phyloP scores from a whole-genome alignment of 2,113 vertebrate genomes.

The Prinia subflava region DNA sequence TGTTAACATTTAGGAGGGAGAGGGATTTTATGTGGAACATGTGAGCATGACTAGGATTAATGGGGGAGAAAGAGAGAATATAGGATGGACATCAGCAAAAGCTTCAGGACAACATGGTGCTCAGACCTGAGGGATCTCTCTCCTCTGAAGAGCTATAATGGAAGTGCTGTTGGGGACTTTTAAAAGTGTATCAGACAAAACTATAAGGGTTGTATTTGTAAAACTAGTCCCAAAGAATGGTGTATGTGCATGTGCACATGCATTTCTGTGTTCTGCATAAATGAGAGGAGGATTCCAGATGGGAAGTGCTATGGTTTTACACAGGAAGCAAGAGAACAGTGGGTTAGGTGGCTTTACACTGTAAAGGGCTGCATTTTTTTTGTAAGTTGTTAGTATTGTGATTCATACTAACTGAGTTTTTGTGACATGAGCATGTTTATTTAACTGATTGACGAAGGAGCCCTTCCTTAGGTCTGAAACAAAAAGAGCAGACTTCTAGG shows the following conservation, averaged over 20 bases:
- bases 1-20: constrained; percentile 57
- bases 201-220: neutral
- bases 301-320: neutral
- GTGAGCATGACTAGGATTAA: constrained; percentile 57
- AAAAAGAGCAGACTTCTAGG: neutral
- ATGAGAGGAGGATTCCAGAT: neutral
- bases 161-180: neutral
- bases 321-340: neutral
- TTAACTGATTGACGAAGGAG: neutral
- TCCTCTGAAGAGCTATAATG: neutral
- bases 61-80: constrained; percentile 40
- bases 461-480: neutral
- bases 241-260: rapidly evolving
- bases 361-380: neutral
- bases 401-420: neutral
- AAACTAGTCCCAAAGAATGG: neutral
- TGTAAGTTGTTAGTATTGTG: neutral
- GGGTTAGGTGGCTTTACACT: neutral
- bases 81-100: neutral
- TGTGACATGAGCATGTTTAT: neutral
- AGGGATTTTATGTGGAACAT: constrained; percentile 42
- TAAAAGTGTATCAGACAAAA: neutral
- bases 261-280: neutral
- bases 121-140: neutral
- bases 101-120: neutral